Evolutionary conservation across 2,113 vertebrate species (phyloP), one percentile per base, ranked within the genome.

Genomic region (Oxyruncus cristatus): DNA sequence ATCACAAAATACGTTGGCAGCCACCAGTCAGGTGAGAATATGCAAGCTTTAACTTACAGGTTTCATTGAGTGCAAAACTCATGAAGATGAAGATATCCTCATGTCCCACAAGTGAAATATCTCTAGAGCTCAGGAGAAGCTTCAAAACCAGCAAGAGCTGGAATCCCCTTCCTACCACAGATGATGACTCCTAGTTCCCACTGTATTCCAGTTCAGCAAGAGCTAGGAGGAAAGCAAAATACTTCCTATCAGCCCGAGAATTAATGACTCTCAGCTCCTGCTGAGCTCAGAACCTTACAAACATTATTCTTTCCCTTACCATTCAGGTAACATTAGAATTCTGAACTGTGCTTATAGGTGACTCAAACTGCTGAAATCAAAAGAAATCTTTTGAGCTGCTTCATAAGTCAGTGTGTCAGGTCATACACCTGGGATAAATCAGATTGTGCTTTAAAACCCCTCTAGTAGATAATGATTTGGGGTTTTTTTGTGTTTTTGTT

Each of bases 241-340:
- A 63, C 61, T 72, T 89, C 55, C 20, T 53, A 16, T 80, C 33
- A 86, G 8, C 11, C 42, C 49, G 15, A 89, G 42, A 67, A 8
- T 32, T 35, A 85, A 66, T 81, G 55, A 58, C 12, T 70, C 32
- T 44, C 50, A 66, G 30, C 19, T 52, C 37, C 33, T 82, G 37
- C 53, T 53, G 14, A 67, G 30, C 46, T 85, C 26, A 66, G 37
- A 71, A 88, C 21, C n/a, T 74, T 37, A 76, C 52, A 85, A 85
- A 79, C 37, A 41, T 2, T 0, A 24, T 52, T 84, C 70, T 80
- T 44, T 22, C 5, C 4, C 8, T 6, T 71, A 93, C 47, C 8
- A 28, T 93, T 94, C 58, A 95, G 80, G 39, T 93, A 86, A 82
- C 6, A 18, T 58, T 83, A 88, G 37, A 85, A 76, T 93, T 83